Evolutionary conservation across 2,797 vertebrate genomes (phyloP), one percentile per base, ranked within the genome.

Genomic region (Clangula hyemalis): DNA sequence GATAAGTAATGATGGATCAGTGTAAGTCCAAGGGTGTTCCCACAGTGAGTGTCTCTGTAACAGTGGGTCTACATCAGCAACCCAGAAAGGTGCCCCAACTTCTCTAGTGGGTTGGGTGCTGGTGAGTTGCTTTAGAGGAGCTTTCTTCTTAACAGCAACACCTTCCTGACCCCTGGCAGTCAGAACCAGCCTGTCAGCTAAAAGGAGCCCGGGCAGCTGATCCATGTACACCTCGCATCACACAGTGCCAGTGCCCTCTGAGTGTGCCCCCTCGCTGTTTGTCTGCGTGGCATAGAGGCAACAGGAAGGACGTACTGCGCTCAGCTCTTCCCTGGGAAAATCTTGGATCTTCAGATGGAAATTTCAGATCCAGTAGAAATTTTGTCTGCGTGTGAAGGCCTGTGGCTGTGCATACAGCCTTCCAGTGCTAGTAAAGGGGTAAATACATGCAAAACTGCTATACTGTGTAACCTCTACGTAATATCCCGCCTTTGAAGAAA

Each of bases 281-380:
- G 45, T 10, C 61, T 38, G 0, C 47, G 36, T 69, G 77, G 21
- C 32, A 10, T 18, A 19, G 36, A 56, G 68, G 13, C 38, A 64
- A 13, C 34, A 53, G 64, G 25, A 47, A 57, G 56, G 75, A 49
- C 28, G 51, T 80, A 10, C 8, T 53, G 41, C 13, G 10, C 22
- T 61, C 5, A 0, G 49, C 18, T 93, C 38, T 76, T 87, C 45
- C 30, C 76, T 13, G 24, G 72, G 43, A 90, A 88, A 49, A 36
- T 36, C 39, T 76, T 57, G 25, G 45, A 4, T 61, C 45, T 89
- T 93, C 53, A 61, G 38, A 34, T 15, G 77, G 57, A 54, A 74
- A 83, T 85, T 93, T 45, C 61, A 32, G 32, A n/a, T 80, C 34
- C 75, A 51, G 34, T 54, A 65, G 82, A 87, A 95, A 87, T 78